Evolutionary conservation across 2,113 vertebrate species (phyloP).

Genomic region (Neomonachus schauinslandi): DNA sequence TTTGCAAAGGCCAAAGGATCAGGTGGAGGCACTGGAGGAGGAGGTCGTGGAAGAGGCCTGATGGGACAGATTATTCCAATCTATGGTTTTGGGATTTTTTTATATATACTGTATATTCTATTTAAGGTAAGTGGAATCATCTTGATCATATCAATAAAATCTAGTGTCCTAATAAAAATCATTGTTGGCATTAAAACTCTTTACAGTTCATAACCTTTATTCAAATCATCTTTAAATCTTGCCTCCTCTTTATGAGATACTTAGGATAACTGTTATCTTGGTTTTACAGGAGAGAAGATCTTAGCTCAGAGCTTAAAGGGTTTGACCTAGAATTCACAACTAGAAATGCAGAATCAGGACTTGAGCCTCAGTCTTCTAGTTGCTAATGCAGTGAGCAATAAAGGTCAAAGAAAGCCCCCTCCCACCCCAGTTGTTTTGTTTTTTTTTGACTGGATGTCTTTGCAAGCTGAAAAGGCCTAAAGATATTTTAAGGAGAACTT

Average conservation of each 20-base stretch:
- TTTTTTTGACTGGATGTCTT: not conserved
- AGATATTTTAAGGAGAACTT: not conserved
- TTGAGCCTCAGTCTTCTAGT: constrained; percentile 41
- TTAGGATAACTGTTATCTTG: not conserved
- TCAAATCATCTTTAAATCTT: constrained; percentile 22
- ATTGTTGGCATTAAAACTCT: constrained; percentile 1
- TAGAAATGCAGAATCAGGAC: constrained; percentile 10
- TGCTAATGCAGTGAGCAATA: not conserved
- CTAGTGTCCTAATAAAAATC: constrained; percentile 5
- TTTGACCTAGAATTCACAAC: constrained; percentile 40
- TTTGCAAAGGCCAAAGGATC: constrained; percentile 89
- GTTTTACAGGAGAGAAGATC: constrained; percentile 51
- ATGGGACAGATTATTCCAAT: constrained; percentile 96
- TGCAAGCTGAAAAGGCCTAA: constrained; percentile 7
- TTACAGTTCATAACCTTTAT: constrained; percentile 19
- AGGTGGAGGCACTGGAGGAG: constrained; percentile 77
- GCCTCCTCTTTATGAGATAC: not conserved
- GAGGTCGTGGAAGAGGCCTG: constrained; percentile 88
- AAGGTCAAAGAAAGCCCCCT: not conserved
- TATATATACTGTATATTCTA: constrained; percentile 96
- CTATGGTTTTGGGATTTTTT: constrained; percentile 97
- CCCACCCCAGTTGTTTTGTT: not conserved
- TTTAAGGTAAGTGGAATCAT: constrained; percentile 91
- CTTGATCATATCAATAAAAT: constrained; percentile 34
- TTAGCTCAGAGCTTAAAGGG: not conserved